Evolutionary conservation across 2,797 vertebrate species (phyloP), one percentile per base, ranked within the genome.

Genomic region (Epinephelus coioides): DNA sequence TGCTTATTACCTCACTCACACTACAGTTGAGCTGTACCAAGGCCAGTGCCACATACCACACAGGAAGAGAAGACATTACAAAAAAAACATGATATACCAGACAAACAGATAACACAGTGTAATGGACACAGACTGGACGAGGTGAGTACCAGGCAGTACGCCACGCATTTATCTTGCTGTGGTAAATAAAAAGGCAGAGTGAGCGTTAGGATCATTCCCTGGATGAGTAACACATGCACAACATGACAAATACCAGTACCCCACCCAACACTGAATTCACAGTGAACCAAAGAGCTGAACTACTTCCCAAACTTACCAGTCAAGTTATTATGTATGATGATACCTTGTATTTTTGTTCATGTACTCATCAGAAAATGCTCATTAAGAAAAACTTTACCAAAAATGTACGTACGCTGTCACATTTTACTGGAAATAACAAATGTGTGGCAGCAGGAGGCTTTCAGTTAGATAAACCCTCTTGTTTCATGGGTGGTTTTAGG

Each of bases 31-130:
- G 75, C 79, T 88, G 61, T 85, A 81, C 86, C 62, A 49, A 84
- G 87, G 77, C 91, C 89, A 27, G 75, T 91, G 89, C 84, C 87
- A 89, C 70, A 76, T 67, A 77, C 61, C 74, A 79, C n/a, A 81
- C 61, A 79, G 34, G 47, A 85, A 69, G 49, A 88, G 54, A 82
- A 44, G 73, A 69, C 69, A 76, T 62, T 53, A 68, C 76, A 70
- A 60, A 84, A 60, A 34, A 34, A 51, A 30, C 9, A 27, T 4
- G 2, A 38, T 23, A 68, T 54, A 78, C 30, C 56, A 79, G 73
- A 90, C 79, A 86, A 57, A 88, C 77, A 80, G 50, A 73, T 3
- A 61, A 79, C 76, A 84, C 64, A 51, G 13, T 50, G 76, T 49
- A 76, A 68, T 49, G 40, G 55, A 87, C 76, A 75, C 68, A 78